Conservation (phyloP, 37 sponge, comb jelly and placozoan genomes). For the Cladorhizidae sp. region DNA sequence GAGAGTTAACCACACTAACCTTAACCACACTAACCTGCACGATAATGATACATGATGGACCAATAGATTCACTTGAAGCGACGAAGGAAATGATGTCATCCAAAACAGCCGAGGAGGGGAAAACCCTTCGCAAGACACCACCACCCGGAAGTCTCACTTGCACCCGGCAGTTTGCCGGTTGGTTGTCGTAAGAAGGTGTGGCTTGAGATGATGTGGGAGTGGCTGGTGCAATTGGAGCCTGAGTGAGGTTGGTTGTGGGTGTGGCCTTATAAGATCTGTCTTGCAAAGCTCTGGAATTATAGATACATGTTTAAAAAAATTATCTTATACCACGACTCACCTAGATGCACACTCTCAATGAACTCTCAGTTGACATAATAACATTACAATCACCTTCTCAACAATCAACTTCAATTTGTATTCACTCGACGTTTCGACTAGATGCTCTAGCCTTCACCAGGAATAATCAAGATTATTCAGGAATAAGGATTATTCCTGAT, state of each 20-base stretch:
- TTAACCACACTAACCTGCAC: slow-evolving; percentile 6
- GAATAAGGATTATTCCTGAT: no score
- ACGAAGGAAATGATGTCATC: slow-evolving; percentile 38
- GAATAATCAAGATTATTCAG: no score
- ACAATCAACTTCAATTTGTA: no score
- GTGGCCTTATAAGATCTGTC: background rate
- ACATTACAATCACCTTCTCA: no score
- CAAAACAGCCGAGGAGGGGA: slow-evolving; percentile 34
- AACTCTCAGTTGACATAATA: no score
- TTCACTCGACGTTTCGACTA: no score
- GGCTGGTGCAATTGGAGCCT: background rate
- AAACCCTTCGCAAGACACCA: slow-evolving; percentile 23
- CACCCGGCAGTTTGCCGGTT: background rate
- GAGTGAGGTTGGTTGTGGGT: background rate
- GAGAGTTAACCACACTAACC: no score
- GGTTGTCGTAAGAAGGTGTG: background rate
- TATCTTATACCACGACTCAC: no score
- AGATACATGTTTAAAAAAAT: no score
- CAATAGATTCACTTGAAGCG: background rate
- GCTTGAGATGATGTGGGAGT: background rate
- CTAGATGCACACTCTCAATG: no score
- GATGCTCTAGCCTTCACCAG: no score
- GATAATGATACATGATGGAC: background rate
- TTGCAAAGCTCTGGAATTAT: slow-evolving; percentile 5
- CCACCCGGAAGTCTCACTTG: slow-evolving; percentile 61